Evolutionary conservation across 2,888 invertebrate species (phyloP), one percentile per base, ranked within the genome.

Genomic region (Tinea semifulvella): DNA sequence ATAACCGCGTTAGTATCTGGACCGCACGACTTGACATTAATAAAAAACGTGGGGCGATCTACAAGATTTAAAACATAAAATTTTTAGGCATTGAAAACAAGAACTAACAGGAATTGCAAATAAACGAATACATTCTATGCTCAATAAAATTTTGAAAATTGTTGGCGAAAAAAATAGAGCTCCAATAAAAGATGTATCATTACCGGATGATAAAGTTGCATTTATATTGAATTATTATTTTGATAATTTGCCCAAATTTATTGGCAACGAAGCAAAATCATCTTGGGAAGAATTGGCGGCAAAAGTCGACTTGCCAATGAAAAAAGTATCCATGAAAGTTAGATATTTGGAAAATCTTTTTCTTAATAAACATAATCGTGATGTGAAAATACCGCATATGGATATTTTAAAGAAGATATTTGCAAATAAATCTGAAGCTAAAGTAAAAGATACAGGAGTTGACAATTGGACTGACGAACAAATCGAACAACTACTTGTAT

Each of bases 391-490:
- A 36, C 16, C 14, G n/a, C n/a, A n/a, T n/a, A n/a, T n/a, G n/a
- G n/a, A 16, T 18, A 36, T 17, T 36, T 36, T 36, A 18, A 52
- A 56, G 10, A 55, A 53, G 5, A 53, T 57, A 14, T 68, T 61
- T 45, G 53, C n/a, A n/a, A n/a, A n/a, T n/a, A n/a, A n/a, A n/a
- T n/a, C n/a, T n/a, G n/a, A n/a, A n/a, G n/a, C n/a, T n/a, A n/a
- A n/a, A n/a, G n/a, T n/a, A n/a, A n/a, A n/a, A n/a, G n/a, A n/a
- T n/a, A n/a, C n/a, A n/a, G n/a, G n/a, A n/a, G n/a, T n/a, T n/a
- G n/a, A n/a, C n/a, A n/a, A n/a, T n/a, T 80, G 77, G 76, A 56
- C 61, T 0, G 72, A 76, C 36, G 61, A 65, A 1, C 70, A 75
- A 51, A 63, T 55, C 0, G 72, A 74, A 46, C 57, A 62, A 14